Base-by-base conservation (phyloP, 1,140 invertebrate genomes). In the Piezodorus guildinii region DNA sequence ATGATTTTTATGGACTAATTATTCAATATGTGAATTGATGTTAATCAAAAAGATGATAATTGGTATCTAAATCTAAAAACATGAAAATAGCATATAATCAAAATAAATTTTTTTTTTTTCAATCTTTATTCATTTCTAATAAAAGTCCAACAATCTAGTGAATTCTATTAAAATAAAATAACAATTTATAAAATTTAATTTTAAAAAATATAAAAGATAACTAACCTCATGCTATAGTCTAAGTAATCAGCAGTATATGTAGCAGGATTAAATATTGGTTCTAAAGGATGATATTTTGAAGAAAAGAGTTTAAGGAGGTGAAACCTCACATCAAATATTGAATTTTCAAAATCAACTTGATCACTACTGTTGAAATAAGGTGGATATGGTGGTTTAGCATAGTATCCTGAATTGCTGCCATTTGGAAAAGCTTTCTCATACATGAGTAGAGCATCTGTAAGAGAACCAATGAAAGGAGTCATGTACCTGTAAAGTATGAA, bases 221-320 rank as follows among this genome's bases (percentile, higher is more conserved):
- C 66, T 70, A 69, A 85, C 83, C 81, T 82, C 17, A 94, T 74
- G 65, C 85, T 81, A 68, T 88, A 91, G 77, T 96, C 92, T 59
- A 93, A 76, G 4, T 85, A 84, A 77, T 93, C 86, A 0, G 80
- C 72, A 0, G 90, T 89, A 67, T 89, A 84, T 0, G 86, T 84
- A 1, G 83, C 79, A 0, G 93, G 89, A 75, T 88, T 85, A 0
- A 93, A 73, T 3, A 90, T 71, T 61, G 77, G 73, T 67, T 90
- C 85, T 9, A 94, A 70, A 0, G 82, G 76, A 72, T 84, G 75
- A 74, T 75, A 77, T 62, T 77, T 73, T 68, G 86, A 77, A 60
- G 82, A 79, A 72, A 84, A 90, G 52, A 94, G 75, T 72, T 86
- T 82, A 49, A 96, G 73, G 19, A 96, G 72, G 73, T 94, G 90